Evolutionary conservation across 2,888 invertebrate genomes (phyloP).

Genomic region (Leucophenga montana): DNA sequence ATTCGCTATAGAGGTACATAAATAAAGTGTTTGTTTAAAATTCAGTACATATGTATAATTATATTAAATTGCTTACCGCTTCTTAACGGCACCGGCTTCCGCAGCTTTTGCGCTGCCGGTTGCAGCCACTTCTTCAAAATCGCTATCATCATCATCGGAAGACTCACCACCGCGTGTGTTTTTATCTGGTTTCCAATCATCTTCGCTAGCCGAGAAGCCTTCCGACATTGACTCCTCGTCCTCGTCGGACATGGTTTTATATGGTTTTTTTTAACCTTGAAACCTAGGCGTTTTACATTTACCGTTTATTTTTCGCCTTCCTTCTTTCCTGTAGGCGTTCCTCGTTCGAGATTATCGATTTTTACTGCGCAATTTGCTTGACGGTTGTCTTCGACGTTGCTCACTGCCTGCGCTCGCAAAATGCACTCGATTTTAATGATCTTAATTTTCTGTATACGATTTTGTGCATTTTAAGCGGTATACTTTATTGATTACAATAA

Average conservation of each 20-base stretch:
- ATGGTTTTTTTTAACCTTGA: slow-evolving; percentile 41
- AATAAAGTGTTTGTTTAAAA: neutral
- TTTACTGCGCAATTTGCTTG: slow-evolving; percentile 58
- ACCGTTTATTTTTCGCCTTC: slow-evolving; percentile 38
- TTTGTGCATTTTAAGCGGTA: too few species aligned
- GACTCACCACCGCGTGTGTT: slow-evolving; percentile 65
- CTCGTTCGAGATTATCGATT: slow-evolving; percentile 61
- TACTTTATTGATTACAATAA: too few species aligned
- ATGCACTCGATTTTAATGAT: too few species aligned
- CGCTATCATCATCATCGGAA: slow-evolving; percentile 71
- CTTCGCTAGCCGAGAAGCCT: slow-evolving; percentile 72
- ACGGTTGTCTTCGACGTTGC: neutral
- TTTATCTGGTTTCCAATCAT: slow-evolving; percentile 69
- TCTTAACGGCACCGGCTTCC: slow-evolving; percentile 40
- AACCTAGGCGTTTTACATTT: slow-evolving; percentile 53
- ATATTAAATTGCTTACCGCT: slow-evolving; percentile 43
- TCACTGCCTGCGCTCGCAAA: too few species aligned
- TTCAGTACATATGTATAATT: neutral
- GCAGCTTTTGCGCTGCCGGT: slow-evolving; percentile 39
- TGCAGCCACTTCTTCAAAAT: slow-evolving; percentile 58
- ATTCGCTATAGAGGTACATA: slow-evolving; percentile 43
- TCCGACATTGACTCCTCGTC: slow-evolving; percentile 68
- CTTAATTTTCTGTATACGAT: too few species aligned
- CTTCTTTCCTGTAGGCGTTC: slow-evolving; percentile 38
- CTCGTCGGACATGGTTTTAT: slow-evolving; percentile 64